Evolutionary conservation across 2,113 vertebrate genomes (phyloP), one percentile per base, ranked within the genome.

Genomic region (Enhydra lutris): DNA sequence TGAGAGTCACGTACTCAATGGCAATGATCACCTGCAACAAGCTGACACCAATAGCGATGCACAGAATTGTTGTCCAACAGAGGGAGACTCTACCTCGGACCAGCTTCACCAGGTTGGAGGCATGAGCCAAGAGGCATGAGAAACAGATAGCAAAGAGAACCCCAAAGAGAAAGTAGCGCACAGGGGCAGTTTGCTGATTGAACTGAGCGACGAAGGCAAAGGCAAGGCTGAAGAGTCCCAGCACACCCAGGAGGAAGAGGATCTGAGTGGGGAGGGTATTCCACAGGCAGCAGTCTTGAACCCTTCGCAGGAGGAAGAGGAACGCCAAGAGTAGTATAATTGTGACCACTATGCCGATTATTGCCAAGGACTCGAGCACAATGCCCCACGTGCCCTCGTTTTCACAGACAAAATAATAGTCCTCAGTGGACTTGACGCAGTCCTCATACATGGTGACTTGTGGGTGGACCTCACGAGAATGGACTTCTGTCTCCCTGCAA

Each of bases 141-240:
- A 99, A 99, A 47, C 99, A 99, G 93, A 99, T 61, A 2, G 99
- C 98, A 96, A 99, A 99, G 87, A 99, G 98, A 80, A 99, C 99
- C 34, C 98, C 98, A 42, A 99, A 99, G 61, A 99, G 98, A 96
- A 99, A 99, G 96, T 99, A 91, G 81, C 99, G 98, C 9, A 98
- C 98, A 0, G 99, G 99, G 92, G 99, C 99, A 0, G 99, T 99
- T 89, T 97, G 98, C 1, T 98, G 61, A 10, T 98, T 99, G 45
- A 98, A 94, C 2, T 85, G 83, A 93, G 99, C 88, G 96, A 99
- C 98, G 97, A 99, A 99, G 95, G 99, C 98, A 92, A 99, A 99
- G 52, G 99, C 98, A 36, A 99, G 96, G 89, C 98, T 98, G 1
- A 99, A 99, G 89, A 99, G 97, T n/a, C 99, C 99, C 0, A 99